Base-by-base conservation (phyloP, 2,113 vertebrate species). In the Pongo pygmaeus region DNA sequence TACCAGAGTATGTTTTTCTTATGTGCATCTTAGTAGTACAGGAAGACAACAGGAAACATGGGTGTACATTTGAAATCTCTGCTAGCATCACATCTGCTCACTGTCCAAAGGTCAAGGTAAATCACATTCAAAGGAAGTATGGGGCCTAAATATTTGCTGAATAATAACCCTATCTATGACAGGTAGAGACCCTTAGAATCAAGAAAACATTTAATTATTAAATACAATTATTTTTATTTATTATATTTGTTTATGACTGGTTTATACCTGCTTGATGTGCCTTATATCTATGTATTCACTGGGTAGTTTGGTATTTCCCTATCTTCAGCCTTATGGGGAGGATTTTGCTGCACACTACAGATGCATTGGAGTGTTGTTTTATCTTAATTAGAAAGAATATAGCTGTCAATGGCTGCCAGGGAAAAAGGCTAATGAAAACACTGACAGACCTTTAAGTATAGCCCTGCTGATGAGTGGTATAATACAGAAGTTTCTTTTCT, bases 391-490 rank as follows among this genome's bases (percentile, higher is more conserved):
- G 87, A 43, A 90, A 80, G 95, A 97, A 98, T 93, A 93, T 95
- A 97, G 95, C 84, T 98, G 92, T 97, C 92, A 97, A 46, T 43
- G 35, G 78, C 55, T 95, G 86, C 67, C 88, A 69, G 92, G 94
- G 59, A 81, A 97, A 97, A 97, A 97, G 95, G 97, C 83, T 98
- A 98, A 98, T 98, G 97, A 97, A 98, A 98, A 97, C 95, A 96
- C 91, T 98, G 97, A 97, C 97, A 98, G 98, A 96, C 94, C 69
- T 97, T 98, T 98, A 98, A 98, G 94, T 97, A 88, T 93, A 98
- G 92, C 93, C 96, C 91, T 97, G 85, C 81, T 98, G 97, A 98
- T 98, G 94, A 97, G 64, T 94, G 84, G 77, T 96, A 80, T 97
- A 98, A 97, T 96, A 97, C 95, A 98, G 92, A 96, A 93, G 95